Evolutionary conservation across 2,797 vertebrate genomes (phyloP), one percentile per base, ranked within the genome.

Genomic region (Aulostomus chinensis): DNA sequence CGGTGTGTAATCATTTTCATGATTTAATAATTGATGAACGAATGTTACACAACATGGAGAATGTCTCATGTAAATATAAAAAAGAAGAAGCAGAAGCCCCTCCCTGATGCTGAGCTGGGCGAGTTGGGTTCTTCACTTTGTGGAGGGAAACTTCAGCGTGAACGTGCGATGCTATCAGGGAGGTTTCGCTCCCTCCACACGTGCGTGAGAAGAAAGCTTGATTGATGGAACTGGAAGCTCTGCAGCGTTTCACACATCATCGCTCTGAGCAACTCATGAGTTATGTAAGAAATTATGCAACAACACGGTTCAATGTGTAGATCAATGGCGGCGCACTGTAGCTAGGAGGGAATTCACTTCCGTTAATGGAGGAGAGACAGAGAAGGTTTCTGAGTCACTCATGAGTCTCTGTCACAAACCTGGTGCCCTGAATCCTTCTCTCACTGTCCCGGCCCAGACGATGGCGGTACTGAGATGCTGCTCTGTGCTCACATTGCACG

Each of bases 1-100:
- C 59, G 63, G 52, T 54, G 73, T 53, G 63, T 56, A 66, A 69
- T 67, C 51, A 24, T 62, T 55, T 50, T 38, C 22, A 38, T 12
- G 4, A n/a, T 57, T 81, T 51, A 83, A 78, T 77, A 32, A 75
- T 86, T 68, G 7, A 76, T 71, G 57, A 70, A 58, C 39, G 46
- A 68, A 77, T 52, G 66, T 84, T 84, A 61, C 59, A 55, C 76
- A 84, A 83, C 72, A 49, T 33, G 39, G 46, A 35, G 40, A 38
- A 32, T 7, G 25, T 28, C 47, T 51, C 38, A 22, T 12, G 40
- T 8, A n/a, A n/a, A n/a, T n/a, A n/a, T n/a, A n/a, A n/a, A n/a
- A n/a, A n/a, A n/a, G n/a, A n/a, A n/a, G n/a, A n/a, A n/a, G n/a
- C n/a, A n/a, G n/a, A n/a, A n/a, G n/a, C n/a, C n/a, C n/a, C n/a